These are phyloP conservation scores for Coracopsis vasa DNA, from an alignment of 2,113 vertebrate genomes.

Conservation along the genomic window DNA sequence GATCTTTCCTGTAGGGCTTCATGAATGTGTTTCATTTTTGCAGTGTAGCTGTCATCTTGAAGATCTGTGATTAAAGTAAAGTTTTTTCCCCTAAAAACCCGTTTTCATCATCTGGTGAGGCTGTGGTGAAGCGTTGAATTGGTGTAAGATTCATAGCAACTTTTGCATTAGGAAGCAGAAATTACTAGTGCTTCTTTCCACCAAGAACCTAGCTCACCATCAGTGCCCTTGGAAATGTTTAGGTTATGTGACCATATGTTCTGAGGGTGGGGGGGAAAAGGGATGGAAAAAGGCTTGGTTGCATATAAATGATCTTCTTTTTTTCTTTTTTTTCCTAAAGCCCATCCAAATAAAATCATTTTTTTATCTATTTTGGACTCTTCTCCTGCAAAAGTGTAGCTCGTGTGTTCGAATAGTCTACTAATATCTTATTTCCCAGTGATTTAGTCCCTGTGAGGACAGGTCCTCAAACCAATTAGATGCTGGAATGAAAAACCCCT, in stretches of 20 bases:
- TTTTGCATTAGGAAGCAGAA: constrained; percentile 9
- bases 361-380: neutral
- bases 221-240: neutral
- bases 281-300: neutral
- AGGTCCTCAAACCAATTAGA: neutral
- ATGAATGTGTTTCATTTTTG: constrained; percentile 57
- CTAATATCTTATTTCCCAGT: neutral
- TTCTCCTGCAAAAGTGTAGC: neutral
- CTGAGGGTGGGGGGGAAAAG: neutral
- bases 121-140: neutral
- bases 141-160: neutral
- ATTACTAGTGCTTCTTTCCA: neutral
- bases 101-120: constrained; percentile 2
- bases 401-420: neutral
- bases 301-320: neutral
- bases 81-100: neutral
- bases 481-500: neutral
- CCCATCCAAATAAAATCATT: neutral
- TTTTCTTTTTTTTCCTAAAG: neutral
- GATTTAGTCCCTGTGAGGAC: neutral
- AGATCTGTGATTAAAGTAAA: constrained; percentile 53
- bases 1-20: constrained; percentile 45
- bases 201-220: neutral
- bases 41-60: constrained; percentile 31
- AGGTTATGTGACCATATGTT: neutral